Base-by-base conservation (phyloP, 2,797 vertebrate genomes). In the Sebastes steindachneri region DNA sequence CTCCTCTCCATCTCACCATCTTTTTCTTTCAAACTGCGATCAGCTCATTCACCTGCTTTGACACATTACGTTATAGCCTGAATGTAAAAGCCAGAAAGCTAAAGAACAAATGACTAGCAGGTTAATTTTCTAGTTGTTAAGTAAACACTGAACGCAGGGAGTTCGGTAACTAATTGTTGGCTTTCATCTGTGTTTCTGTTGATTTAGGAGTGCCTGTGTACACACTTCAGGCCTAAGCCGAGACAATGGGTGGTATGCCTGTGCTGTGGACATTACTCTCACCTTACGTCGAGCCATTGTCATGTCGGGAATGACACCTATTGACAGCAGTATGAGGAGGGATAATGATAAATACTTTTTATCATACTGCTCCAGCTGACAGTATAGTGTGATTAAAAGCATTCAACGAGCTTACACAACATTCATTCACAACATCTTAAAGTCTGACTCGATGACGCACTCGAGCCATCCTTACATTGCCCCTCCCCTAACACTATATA, bases 151-250 rank as follows among this genome's bases (percentile, higher is more conserved):
- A 26, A 60, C n/a, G 53, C 31, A 54, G 9, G 62, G 35, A 64
- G 41, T 63, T 83, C n/a, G 62, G 31, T 26, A 25, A 51, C 11
- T 35, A 10, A 75, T 63, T 41, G 77, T 53, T 4, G 12, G 17
- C 62, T 4, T 54, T 63, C n/a, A 7, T 41, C 17, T 82, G 41
- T 45, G 21, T 82, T 37, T 53, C 25, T 31, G 7, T 37, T 3
- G 1, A 37, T n/a, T 9, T 55, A 85, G 51, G 77, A 86, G 77
- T 87, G 73, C 60, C 10, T 87, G 64, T 82, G 68, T 77, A 88
- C 69, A 88, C 82, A 65, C 48, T 66, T 66, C 45, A 65, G 65
- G 28, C 35, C 41, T 29, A 35, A 60, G 3, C n/a, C 3, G 4
- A 88, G 75, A 86, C 81, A 90, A 89, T 78, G 71, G 37, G 4